Base-by-base conservation (phyloP, 2,113 vertebrate genomes). In the Pholis gunnellus region DNA sequence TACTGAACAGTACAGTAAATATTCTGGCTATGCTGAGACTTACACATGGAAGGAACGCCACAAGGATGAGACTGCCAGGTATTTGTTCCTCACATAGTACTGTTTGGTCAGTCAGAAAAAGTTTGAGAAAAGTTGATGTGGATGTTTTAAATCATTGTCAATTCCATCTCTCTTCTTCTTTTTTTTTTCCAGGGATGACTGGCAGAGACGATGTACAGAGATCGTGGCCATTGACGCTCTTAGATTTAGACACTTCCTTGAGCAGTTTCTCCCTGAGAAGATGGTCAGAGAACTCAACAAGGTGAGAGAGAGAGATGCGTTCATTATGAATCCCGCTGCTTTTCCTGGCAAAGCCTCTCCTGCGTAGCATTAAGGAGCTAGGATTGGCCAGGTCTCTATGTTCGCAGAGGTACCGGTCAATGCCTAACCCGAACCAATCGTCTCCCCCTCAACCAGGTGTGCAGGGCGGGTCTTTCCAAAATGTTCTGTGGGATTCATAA, bases 221-320 rank as follows among this genome's bases (percentile, higher is more conserved):
- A 98, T 99, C 8, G 98, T 99, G 40, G 98, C 98, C 57, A 96
- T 99, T 31, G 98, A 99, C 87, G 98, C 98, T 0, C 94, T 98
- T 67, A 97, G 95, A 89, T 99, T 96, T 95, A 94, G 96, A 84
- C 91, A 96, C 88, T 96, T 96, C 94, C 92, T 98, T 57, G 98
- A 99, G 91, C 98, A 99, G 91, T 99, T 99, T 93, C 81, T 96
- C 73, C 98, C 97, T 0, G 96, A 98, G 82, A 99, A 99, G 92
- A 96, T 99, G 61, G 95, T 89, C 85, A 96, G 98, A 83, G 98
- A 99, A 87, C 96, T 99, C 66, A 98, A 99, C 94, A 99, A 99
- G 97, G 98, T 96, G 88, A 95, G 96, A 93, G 34, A 34, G 5
- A 44, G 40, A 40, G 5, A 40, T 27, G 29, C 29, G 25, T 18